These are phyloP conservation scores for Corythornis vintsioides DNA, from an alignment of 2,113 vertebrate species.

Conservation along the genomic window DNA sequence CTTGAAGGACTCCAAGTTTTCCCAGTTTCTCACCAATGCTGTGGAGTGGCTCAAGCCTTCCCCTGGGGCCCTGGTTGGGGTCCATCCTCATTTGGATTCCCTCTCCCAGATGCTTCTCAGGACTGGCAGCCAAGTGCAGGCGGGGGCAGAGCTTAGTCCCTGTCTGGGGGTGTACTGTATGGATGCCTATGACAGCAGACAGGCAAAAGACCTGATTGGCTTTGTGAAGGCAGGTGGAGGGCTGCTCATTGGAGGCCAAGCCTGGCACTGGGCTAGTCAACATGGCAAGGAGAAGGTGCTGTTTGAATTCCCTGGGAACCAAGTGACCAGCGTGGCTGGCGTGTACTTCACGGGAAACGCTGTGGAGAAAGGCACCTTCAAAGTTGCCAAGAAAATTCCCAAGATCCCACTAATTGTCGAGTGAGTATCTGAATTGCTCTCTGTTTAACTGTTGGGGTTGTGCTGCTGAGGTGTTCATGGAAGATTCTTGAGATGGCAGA, in stretches of 20 bases:
- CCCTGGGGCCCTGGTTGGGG: conserved; percentile 63
- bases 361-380: conserved; percentile 70
- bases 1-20: conserved; percentile 72
- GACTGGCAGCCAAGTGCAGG: conserved; percentile 48
- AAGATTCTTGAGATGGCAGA: not conserved
- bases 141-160: conserved; percentile 44
- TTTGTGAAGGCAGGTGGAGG: conserved; percentile 86
- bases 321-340: conserved; percentile 84
- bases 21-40: conserved; percentile 81
- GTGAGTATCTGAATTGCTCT: conserved; percentile 76
- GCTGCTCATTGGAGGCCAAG: conserved; percentile 86
- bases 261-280: conserved; percentile 80
- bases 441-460: not conserved
- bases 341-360: conserved; percentile 83
- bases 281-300: conserved; percentile 78
- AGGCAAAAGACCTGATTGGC: conserved; percentile 68
- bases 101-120: conserved; percentile 74
- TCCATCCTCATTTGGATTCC: conserved; percentile 65
- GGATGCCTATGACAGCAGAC: conserved; percentile 75
- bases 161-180: conserved; percentile 80
- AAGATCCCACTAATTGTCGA: conserved; percentile 78
- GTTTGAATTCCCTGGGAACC: conserved; percentile 84
- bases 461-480: not conserved
- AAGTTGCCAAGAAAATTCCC: conserved; percentile 81
- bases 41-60: conserved; percentile 84